Percentiles rank a stretch among this genome's conserved stretches.
Evolutionary conservation across 1,140 invertebrate species (phyloP).

Genomic region (Leptestheria dahalacensis): DNA sequence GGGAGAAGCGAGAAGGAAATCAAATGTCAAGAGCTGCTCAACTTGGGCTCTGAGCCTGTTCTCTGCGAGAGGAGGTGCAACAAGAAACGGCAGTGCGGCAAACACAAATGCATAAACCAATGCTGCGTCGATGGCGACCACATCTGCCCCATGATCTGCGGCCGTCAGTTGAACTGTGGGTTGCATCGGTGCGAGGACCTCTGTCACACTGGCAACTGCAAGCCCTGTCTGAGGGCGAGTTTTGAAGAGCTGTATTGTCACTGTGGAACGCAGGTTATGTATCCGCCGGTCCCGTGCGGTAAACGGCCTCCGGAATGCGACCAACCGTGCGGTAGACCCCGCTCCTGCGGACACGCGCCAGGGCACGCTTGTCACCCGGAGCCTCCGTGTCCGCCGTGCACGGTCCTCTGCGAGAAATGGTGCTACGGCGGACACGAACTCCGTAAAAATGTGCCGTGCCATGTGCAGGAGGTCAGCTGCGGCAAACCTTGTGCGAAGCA

Average conservation of each 20-base stretch:
- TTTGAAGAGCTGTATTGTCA: conserved; percentile 86
- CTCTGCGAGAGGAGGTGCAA: conserved; percentile 75
- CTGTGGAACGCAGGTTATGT: conserved; percentile 69
- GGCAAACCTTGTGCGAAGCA: conserved; percentile 66
- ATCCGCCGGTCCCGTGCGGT: conserved; percentile 83
- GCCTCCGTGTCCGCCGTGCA: conserved; percentile 76
- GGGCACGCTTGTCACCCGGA: conserved; percentile 62
- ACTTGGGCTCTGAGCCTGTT: conserved; percentile 54
- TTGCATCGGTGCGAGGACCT: conserved; percentile 70
- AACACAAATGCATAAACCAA: conserved; percentile 70
- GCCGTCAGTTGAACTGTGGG: conserved; percentile 62
- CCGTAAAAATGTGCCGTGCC: conserved; percentile 74
- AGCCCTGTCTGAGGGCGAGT: conserved; percentile 59
- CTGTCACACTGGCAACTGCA: conserved; percentile 79
- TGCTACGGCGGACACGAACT: conserved; percentile 81
- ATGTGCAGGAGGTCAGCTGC: conserved; percentile 75
- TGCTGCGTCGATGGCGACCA: conserved; percentile 81
- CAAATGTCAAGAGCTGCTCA: conserved; percentile 52
- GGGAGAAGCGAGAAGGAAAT: conserved; percentile 71
- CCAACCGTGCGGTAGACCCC: conserved; percentile 54
- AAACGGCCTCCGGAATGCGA: conserved; percentile 63
- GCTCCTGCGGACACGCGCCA: conserved; percentile 64
- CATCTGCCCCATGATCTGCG: conserved; percentile 66
- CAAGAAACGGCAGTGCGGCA: conserved; percentile 36
- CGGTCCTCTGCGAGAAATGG: conserved; percentile 67